Evolutionary conservation across 2,888 invertebrate genomes (phyloP).

Genomic region (Pharmacophagus antenor): DNA sequence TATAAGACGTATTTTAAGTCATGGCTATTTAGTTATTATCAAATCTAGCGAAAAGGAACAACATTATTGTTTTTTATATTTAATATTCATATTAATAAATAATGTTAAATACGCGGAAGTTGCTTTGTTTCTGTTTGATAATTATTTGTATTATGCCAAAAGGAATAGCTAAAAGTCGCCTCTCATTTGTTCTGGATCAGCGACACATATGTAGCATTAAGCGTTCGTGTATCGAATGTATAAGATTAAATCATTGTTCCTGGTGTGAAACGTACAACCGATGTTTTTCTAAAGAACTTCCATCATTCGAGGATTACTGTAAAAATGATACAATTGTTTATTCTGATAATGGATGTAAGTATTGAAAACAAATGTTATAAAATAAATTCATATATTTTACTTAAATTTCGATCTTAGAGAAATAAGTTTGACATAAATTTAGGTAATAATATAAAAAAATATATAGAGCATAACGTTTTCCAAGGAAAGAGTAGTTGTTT

Average conservation of each 20-base stretch:
- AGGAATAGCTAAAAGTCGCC: conserved; percentile 37
- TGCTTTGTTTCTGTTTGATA: conserved; percentile 33
- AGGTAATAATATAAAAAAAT: too few species aligned
- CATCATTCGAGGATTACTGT: conserved; percentile 47
- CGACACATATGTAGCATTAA: conserved; percentile 65
- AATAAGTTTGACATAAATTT: neutral
- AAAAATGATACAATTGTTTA: conserved; percentile 50
- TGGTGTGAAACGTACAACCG: conserved; percentile 61
- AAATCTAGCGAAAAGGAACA: conserved; percentile 34
- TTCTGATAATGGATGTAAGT: conserved; percentile 52
- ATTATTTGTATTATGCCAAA: conserved; percentile 35
- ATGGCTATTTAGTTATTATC: conserved; percentile 55
- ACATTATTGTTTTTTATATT: conserved; percentile 13
- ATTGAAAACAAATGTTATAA: neutral
- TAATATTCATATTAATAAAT: conserved; percentile 15
- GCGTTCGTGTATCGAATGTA: conserved; percentile 58
- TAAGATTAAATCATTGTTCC: conserved; percentile 62
- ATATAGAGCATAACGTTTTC: too few species aligned
- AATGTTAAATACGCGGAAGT: conserved; percentile 25
- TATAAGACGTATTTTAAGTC: conserved; percentile 52
- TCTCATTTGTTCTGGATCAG: conserved; percentile 50
- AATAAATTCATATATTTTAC: neutral
- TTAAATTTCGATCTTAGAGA: neutral
- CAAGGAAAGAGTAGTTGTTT: neutral
- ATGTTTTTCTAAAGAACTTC: conserved; percentile 58